Evolutionary conservation across 1,140 invertebrate species (phyloP), one percentile per base, ranked within the genome.

Genomic region (Platyscapa corneri): DNA sequence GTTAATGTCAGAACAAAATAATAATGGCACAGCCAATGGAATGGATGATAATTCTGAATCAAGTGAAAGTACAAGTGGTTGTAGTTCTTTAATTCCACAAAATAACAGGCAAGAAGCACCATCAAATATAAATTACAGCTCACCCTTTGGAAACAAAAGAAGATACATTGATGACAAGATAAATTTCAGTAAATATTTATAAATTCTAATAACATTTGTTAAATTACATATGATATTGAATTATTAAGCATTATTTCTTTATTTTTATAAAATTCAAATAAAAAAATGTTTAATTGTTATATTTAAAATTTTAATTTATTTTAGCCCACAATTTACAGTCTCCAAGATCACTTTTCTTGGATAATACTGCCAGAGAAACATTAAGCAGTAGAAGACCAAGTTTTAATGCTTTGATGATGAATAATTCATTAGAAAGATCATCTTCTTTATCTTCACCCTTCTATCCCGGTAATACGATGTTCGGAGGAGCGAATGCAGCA

Each of bases 381-480:
- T 87, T 94, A 87, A 94, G 94, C 88, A 93, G 92, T 83, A 93
- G 93, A 82, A 92, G 92, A 86, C 94, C 95, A 77, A 93, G 93
- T 56, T 95, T 95, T 87, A 95, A 95, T 87, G 92, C 94, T 23
- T 96, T 94, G 42, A 89, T 93, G 53, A 88, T 94, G 64, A 94
- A 93, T 76, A 92, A 90, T 84, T 87, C 88, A 27, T 46, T 89
- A 56, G 90, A 92, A 12, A 90, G 90, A 82, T 86, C 87, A 32
- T 86, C 90, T 20, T 88, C 89, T 3, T 86, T 93, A 34, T 89
- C 90, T 5, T 96, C 97, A 20, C 96, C 97, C 53, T 98, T 97
- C 91, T 98, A 98, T 90, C 94, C 94, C 87, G 97, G 97, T n/a
- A 95, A 94, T 87, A 97, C 96, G 5, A 95, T 94, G 70, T 98